Percentiles rank a stretch among this genome's conserved stretches.
phyloP scores from a whole-genome alignment of 2,797 vertebrate species.

The Vipera latastei region DNA sequence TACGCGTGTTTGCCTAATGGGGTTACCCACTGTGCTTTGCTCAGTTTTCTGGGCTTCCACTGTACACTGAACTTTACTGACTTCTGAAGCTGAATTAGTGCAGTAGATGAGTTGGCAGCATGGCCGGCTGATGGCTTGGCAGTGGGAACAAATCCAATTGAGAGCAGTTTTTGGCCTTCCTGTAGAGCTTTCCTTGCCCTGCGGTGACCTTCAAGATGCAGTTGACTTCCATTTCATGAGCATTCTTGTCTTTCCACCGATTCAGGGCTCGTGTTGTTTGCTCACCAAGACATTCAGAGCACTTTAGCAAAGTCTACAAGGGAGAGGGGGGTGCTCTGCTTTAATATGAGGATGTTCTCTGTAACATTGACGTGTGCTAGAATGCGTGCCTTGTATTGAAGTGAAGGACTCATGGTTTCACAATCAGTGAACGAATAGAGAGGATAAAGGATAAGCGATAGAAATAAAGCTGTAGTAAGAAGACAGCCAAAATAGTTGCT shows the following conservation, averaged over 20 bases:
- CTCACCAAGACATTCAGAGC: background rate
- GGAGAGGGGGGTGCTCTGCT: background rate
- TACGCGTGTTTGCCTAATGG: background rate
- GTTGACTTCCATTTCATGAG: background rate
- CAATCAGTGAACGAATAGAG: background rate
- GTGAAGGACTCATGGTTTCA: background rate
- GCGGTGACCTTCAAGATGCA: background rate
- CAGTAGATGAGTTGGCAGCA: background rate
- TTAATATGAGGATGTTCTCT: background rate
- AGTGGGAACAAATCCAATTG: background rate
- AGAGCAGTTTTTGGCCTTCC: background rate
- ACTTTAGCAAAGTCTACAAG: background rate
- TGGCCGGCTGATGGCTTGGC: background rate
- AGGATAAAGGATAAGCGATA: background rate
- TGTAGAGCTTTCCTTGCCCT: background rate
- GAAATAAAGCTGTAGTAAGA: background rate
- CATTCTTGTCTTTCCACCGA: background rate
- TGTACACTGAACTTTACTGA: background rate
- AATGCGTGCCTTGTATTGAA: background rate
- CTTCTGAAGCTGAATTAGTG: background rate
- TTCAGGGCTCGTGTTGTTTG: background rate
- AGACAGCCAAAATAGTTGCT: background rate
- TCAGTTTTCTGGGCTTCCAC: background rate
- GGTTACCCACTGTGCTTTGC: background rate
- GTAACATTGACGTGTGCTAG: background rate